Base-by-base conservation (phyloP, 2,888 invertebrate species). In the Epistrophella euchroma region DNA sequence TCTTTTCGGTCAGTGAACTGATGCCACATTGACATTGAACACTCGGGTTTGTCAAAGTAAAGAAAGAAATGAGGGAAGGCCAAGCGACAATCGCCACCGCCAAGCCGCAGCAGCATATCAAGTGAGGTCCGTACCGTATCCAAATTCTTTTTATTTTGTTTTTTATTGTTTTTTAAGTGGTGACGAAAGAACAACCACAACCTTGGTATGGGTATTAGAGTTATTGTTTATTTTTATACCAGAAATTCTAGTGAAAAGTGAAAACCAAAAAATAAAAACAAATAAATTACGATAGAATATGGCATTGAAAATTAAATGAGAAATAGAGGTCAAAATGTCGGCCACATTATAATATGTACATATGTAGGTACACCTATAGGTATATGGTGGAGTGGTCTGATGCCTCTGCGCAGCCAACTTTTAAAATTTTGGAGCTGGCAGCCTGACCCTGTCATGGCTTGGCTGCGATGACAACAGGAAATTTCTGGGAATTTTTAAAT, bases 1-100 rank as follows among this genome's bases (percentile, higher is more conserved):
- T 32, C 55, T 17, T 4, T 32, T 80, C 83, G 87, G 88, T 88
- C 88, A 88, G 80, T 88, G 88, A 88, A 88, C 88, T 88, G 76
- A 82, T 80, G 80, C 84, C 72, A 70, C 60, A 75, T 81, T 88
- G 88, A 88, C 88, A 88, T 88, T 88, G 88, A 88, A 85, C 80
- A 73, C 47, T 32, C 15, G 9, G 50, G 25, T 17, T 28, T n/a
- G 32, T 73, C 73, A 58, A 28, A 28, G 28, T 1, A 43, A 43
- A n/a, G 2, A 43, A 40, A 4, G 2, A n/a, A 45, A 45, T 28
- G 28, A 28, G 43, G n/a, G 43, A n/a, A 25, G 47, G 13, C 19
- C 10, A 43, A 62, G 43, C 25, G 40, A 37, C 50, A 37, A 32
- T n/a, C 32, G 28, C 40, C 10, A n/a, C 19, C 50, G 73, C 72